Evolutionary conservation across 2,797 vertebrate species (phyloP), one percentile per base, ranked within the genome.

Genomic region (Pampus argenteus): DNA sequence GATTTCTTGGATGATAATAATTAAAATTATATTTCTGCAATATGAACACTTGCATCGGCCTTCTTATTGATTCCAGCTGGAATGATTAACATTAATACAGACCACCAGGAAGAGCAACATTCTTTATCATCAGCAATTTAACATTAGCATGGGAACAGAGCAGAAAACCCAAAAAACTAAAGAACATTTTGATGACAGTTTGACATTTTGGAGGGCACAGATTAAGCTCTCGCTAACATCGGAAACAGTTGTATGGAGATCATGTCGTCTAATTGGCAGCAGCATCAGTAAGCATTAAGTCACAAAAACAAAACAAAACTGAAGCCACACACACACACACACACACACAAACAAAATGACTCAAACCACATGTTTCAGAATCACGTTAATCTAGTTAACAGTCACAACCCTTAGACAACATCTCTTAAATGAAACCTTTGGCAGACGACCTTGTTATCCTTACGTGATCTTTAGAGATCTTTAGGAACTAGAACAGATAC

Each of bases 391-490:
- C n/a, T n/a, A 45, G 57, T 52, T 40, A 74, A 72, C 62, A 72
- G 36, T 76, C 31, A 69, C 54, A 87, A 65, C 22, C n/a, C 71
- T 66, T 8, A 42, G 52, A 75, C 40, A 68, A 57, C 7, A 63
- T 60, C 42, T 80, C 25, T 74, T 26, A 34, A 62, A 79, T 49
- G 26, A 84, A 81, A 79, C 74, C 85, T 90, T 89, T 89, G 88
- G 85, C 84, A 83, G 81, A 81, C 48, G 36, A 78, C 49, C 38
- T 58, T 55, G 29, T 56, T 66, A 48, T 1, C 34, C 38, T 49
- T 14, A 52, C 17, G 31, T 29, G 34, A n/a, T 52, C 11, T 29
- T 14, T 22, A 42, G 36, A 64, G 72, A 62, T 31, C 13, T 65
- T 56, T 25, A 65, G 4, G 26, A 47, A 26, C 28, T 59, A 63